Conservation (phyloP, 2,888 invertebrate species). For the Falcaria lacertinaria region DNA sequence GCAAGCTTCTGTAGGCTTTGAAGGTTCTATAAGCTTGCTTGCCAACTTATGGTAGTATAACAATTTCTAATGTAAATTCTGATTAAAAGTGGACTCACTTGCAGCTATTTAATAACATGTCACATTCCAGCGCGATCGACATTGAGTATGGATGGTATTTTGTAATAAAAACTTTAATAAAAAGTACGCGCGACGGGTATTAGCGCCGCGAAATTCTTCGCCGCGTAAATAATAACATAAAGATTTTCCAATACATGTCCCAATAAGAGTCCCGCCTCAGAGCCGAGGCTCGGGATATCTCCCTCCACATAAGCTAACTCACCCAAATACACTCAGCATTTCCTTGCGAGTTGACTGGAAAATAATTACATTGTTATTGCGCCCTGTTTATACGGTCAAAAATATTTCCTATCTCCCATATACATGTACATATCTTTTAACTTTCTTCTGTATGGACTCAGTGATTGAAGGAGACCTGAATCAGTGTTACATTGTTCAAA, state of each 20-base stretch:
- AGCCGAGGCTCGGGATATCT: slow-evolving; percentile 3
- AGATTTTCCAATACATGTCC: slow-evolving; percentile 65
- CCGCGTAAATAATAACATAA: slow-evolving; percentile 68
- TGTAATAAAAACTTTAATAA: slow-evolving; percentile 66
- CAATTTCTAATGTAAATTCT: slow-evolving; percentile 25
- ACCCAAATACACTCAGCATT: slow-evolving; percentile 17
- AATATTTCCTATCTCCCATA: neutral
- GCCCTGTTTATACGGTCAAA: neutral
- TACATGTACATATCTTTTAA: neutral
- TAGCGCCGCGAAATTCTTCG: slow-evolving; percentile 56
- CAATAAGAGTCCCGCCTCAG: slow-evolving; percentile 38
- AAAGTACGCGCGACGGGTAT: slow-evolving; percentile 61
- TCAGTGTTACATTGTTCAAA: neutral
- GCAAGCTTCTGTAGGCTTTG: too few relatives aligned
- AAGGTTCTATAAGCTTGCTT: too few relatives aligned
- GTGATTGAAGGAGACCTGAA: neutral
- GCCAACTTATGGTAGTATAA: too few relatives aligned
- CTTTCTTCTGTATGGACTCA: neutral
- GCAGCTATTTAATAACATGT: slow-evolving; percentile 29
- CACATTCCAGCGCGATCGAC: slow-evolving; percentile 35
- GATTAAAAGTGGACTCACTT: slow-evolving; percentile 14
- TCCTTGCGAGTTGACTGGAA: slow-evolving; percentile 12
- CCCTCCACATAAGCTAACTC: slow-evolving; percentile 16
- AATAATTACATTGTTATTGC: slow-evolving; percentile 11
- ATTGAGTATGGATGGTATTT: slow-evolving; percentile 53